Conservation (phyloP, 2,113 vertebrate species). For the Haplochromis burtoni region DNA sequence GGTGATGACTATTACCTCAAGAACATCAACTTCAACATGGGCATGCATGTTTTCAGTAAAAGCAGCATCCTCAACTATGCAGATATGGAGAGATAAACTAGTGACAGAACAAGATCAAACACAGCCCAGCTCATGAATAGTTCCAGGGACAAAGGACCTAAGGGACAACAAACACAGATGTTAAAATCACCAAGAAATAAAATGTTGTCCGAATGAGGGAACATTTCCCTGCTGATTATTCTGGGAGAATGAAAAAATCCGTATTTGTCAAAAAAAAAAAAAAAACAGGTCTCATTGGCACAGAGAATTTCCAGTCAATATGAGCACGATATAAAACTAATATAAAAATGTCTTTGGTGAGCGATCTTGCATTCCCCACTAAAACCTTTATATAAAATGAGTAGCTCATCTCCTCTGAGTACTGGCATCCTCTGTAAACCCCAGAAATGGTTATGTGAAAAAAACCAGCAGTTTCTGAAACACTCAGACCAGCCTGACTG, state of each 20-base stretch:
- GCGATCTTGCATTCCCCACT: not conserved
- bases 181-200: not conserved
- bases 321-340: fast-evolving
- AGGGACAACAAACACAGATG: not conserved
- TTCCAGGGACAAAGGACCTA: not conserved
- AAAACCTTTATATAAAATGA: not conserved
- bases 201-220: not conserved
- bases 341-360: fast-evolving
- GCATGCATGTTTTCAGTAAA: not conserved
- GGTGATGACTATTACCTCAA: not conserved
- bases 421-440: not conserved
- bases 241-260: not conserved
- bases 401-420: not conserved
- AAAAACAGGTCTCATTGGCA: not conserved
- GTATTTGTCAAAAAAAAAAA: not conserved
- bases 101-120: not conserved
- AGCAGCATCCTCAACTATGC: not conserved
- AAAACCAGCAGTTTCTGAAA: not conserved
- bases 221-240: not conserved
- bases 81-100: not conserved
- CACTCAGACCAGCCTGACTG: not conserved
- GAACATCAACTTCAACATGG: not conserved
- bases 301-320: not conserved
- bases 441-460: fast-evolving
- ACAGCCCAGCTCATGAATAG: not conserved